These are phyloP conservation scores for Chloroceryle aenea DNA, from an alignment of 2,113 vertebrate species.

Conservation along the genomic window DNA sequence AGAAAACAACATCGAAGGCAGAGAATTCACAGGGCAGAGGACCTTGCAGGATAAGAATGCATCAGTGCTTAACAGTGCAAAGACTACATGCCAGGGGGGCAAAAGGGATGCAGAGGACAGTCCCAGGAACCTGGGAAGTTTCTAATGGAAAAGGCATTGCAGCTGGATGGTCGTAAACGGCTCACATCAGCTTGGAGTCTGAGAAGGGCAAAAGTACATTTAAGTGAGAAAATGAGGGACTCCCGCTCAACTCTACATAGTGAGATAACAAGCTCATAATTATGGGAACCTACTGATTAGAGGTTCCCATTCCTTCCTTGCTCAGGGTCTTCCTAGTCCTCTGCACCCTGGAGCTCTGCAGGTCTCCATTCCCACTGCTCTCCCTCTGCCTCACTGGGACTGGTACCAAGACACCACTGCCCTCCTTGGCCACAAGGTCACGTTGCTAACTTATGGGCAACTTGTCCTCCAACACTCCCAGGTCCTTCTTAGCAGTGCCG, in stretches of 20 bases:
- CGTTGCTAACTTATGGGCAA: too few relatives aligned
- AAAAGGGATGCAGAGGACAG: background rate
- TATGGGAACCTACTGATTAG: background rate
- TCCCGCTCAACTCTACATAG: background rate
- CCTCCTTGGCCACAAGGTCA: too few relatives aligned
- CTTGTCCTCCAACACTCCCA: too few relatives aligned
- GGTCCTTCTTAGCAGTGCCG: too few relatives aligned
- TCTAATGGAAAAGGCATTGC: background rate
- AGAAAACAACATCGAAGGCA: background rate
- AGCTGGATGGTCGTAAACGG: background rate
- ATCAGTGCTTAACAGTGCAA: background rate
- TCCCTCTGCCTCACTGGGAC: background rate
- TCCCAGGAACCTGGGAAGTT: background rate
- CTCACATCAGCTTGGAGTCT: background rate
- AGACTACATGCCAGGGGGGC: background rate
- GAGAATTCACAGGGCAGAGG: constrained; percentile 6
- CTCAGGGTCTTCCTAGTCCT: background rate
- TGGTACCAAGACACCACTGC: too few relatives aligned
- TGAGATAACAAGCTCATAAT: background rate
- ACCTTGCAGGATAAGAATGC: background rate
- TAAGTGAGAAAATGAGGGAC: background rate
- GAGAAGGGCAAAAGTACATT: background rate
- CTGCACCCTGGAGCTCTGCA: background rate
- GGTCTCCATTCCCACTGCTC: background rate
- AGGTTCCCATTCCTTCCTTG: background rate